Evolutionary conservation across 35 echinoderm and acorn worm genomes (phyloP), one percentile per base, ranked within the genome.

Genomic region (Chiridota heheva): DNA sequence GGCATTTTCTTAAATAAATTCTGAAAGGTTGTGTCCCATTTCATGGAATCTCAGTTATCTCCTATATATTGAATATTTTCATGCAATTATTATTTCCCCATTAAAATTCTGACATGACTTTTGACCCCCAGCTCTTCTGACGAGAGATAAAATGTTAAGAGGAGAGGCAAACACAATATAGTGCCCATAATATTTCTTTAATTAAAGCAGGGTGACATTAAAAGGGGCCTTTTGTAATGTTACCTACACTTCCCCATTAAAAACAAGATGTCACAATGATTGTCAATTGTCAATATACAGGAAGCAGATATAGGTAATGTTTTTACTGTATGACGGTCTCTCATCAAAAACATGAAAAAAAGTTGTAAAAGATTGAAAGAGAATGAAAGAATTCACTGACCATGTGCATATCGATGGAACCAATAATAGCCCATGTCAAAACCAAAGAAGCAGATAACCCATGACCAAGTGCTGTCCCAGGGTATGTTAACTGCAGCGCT

Each of bases 371-470:
- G 22, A 53, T n/a, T n/a, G n/a, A n/a, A n/a, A n/a, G n/a, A n/a
- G n/a, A n/a, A n/a, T n/a, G n/a, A n/a, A n/a, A n/a, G n/a, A n/a
- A n/a, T n/a, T 1, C 57, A 49, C 48, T 42, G 44, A 97, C 93
- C 93, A 88, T 97, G 93, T 43, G 83, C 66, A 69, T 64, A 33
- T 37, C 93, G 69, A 59, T 97, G 93, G 56, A 90, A 80, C 88
- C 88, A 97, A 68, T 97, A 97, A 56, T 97, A 97, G 0, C 64
- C 88, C 40, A 91, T 37, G 60, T 97, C 93, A 69, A 97, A 43
- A 5, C 61, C 72, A 44, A 97, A 17, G 27, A 97, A 55, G 40
- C 88, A 87, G 30, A 88, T 15, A 3, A 91, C 3, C 93, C 93
- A 97, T 0, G 88, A 88, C 93, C 88, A 91, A n/a, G 93, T 30